These are phyloP conservation scores for Psittacara wagleri DNA, from an alignment of 2,113 vertebrate genomes.

Conservation along the genomic window DNA sequence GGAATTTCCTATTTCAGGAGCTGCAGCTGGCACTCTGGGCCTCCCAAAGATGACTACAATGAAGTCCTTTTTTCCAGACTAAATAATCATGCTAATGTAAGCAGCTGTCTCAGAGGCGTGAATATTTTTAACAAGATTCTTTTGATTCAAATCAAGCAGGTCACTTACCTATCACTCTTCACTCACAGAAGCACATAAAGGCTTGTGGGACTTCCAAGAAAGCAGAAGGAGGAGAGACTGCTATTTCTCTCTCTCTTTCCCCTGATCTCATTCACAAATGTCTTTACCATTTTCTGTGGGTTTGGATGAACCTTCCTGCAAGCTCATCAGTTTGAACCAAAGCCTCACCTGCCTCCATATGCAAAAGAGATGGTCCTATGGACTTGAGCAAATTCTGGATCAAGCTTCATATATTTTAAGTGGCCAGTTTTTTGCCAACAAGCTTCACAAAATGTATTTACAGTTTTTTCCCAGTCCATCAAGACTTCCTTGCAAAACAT, in stretches of 20 bases:
- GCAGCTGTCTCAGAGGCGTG: neutral
- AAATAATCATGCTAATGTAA: conserved; percentile 41
- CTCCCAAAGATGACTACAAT: neutral
- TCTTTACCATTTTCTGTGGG: neutral
- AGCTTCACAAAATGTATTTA: neutral
- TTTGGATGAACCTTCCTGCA: neutral
- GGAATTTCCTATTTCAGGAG: conserved; percentile 38
- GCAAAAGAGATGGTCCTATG: neutral
- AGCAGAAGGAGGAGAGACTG: neutral
- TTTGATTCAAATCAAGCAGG: conserved; percentile 9
- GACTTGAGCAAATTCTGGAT: neutral
- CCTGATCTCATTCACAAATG: neutral
- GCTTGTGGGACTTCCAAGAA: neutral
- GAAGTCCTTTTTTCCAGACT: conserved; percentile 29
- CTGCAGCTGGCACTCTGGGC: conserved; percentile 4
- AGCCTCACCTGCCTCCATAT: neutral
- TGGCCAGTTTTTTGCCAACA: neutral
- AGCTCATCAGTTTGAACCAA: neutral
- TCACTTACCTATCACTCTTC: neutral
- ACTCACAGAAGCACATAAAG: neutral
- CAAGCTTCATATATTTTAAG: neutral
- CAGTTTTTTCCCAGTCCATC: neutral
- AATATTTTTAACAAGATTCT: conserved; percentile 39
- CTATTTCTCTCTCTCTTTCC: neutral
- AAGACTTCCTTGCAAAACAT: neutral